These are phyloP conservation scores for Takifugu rubripes DNA, from an alignment of 2,797 vertebrate genomes.

Conservation along the genomic window DNA sequence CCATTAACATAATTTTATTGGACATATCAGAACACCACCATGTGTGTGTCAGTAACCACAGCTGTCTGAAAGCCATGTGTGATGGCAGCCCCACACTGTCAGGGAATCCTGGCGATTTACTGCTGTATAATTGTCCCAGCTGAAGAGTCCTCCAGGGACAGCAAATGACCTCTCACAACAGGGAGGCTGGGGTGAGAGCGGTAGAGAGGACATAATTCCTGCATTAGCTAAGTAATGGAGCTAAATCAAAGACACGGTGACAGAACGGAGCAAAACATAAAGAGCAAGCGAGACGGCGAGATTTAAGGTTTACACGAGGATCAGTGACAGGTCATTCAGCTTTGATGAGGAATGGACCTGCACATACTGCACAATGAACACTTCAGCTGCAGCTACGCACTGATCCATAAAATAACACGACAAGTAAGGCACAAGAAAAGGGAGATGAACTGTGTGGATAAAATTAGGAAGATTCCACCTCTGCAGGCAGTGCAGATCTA, in stretches of 20 bases:
- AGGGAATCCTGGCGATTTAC: slow-evolving; percentile 21
- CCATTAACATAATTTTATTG: too few relatives aligned
- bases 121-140: slow-evolving; percentile 31
- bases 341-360: background rate
- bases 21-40: too few relatives aligned
- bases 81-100: too few relatives aligned
- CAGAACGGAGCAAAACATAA: slow-evolving; percentile 22
- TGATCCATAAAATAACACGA: too few relatives aligned
- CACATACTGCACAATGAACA: background rate
- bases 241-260: slow-evolving; percentile 22
- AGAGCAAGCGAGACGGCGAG: background rate
- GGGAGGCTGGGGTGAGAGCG: slow-evolving; percentile 16
- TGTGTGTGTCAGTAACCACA: too few relatives aligned
- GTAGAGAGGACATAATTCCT: slow-evolving; percentile 28
- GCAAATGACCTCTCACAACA: slow-evolving; percentile 41
- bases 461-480: too few relatives aligned
- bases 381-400: too few relatives aligned
- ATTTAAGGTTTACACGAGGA: background rate
- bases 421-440: too few relatives aligned
- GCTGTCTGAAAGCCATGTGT: too few relatives aligned
- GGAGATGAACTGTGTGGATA: too few relatives aligned
- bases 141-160: slow-evolving; percentile 37
- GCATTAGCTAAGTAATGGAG: slow-evolving; percentile 34
- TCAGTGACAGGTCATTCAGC: background rate
- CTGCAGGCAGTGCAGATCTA: too few relatives aligned